These are phyloP conservation scores for Tachina grossa DNA, from an alignment of 2,888 invertebrate genomes.

Conservation along the genomic window DNA sequence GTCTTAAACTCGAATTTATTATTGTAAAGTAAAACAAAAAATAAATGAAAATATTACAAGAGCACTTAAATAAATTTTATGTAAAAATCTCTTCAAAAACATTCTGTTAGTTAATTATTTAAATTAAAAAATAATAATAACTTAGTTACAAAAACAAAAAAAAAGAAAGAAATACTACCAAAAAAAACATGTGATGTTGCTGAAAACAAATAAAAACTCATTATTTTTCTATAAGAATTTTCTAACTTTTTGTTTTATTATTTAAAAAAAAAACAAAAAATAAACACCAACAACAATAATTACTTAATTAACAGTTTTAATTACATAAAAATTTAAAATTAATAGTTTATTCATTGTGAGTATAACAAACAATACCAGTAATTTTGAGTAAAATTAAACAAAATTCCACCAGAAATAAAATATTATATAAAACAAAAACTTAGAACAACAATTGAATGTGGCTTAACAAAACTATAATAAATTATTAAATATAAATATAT, in stretches of 20 bases:
- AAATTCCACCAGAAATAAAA: slow-evolving; percentile 8
- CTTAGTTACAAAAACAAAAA: slow-evolving; percentile 1
- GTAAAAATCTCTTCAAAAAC: slow-evolving; percentile 15
- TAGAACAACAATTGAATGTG: slow-evolving; percentile 63
- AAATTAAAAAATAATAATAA: slow-evolving; percentile 16
- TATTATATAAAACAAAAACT: slow-evolving; percentile 18
- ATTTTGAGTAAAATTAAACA: slow-evolving; percentile 34
- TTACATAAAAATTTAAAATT: slow-evolving; percentile 12
- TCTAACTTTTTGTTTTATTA: slow-evolving; percentile 50
- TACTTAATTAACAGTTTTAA: not conserved
- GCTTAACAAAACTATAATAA: slow-evolving; percentile 55
- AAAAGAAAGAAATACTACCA: slow-evolving; percentile 42
- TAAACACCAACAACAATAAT: not conserved
- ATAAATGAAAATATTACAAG: not conserved
- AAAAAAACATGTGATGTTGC: slow-evolving; percentile 67
- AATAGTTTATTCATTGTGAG: slow-evolving; percentile 1
- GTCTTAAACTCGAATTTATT: slow-evolving; percentile 66
- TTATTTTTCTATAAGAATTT: slow-evolving; percentile 60
- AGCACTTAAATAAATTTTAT: slow-evolving; percentile 2
- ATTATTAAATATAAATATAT: slow-evolving; percentile 1
- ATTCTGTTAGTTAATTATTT: slow-evolving; percentile 41
- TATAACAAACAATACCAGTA: slow-evolving; percentile 3
- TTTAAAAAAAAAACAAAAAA: slow-evolving; percentile 1
- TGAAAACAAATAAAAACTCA: slow-evolving; percentile 66
- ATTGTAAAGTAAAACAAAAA: slow-evolving; percentile 3